Base-by-base conservation (phyloP, 2,113 vertebrate genomes). In the Xyliphius kryptos region DNA sequence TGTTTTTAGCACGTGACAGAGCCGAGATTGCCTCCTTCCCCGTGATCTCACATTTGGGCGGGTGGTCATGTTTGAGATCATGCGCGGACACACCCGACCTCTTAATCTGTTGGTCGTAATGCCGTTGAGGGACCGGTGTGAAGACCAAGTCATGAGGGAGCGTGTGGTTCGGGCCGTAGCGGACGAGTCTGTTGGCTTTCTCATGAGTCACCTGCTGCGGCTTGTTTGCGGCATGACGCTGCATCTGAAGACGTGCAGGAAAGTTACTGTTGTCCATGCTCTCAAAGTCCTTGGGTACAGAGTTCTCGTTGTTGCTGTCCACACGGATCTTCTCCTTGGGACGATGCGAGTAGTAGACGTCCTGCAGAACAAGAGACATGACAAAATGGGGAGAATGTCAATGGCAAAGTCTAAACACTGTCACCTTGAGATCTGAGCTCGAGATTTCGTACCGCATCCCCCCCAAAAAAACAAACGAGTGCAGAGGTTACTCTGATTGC, bases 281-380 rank as follows among this genome's bases (percentile, higher is more conserved):
- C 80, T 99, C 96, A 74, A 99, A 99, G 79, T 98, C 96, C 82
- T 95, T 99, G 63, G 96, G 96, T 16, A 99, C 96, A 0, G 96
- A 99, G 74, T 99, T 99, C 77, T 99, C 96, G 0, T 98, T 99
- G 86, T 99, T 99, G 87, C 94, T 98, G 86, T 99, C 96, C 0
- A 94, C 94, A 13, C 89, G 81, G 9, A 71, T 88, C 86, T 89
- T 89, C 86, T 98, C 96, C 68, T 97, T 98, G 0, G 94, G 95
- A 7, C 91, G 90, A 74, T 97, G 96, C 63, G 92, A 97, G 81
- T 93, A 89, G 80, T 92, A 94, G 65, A 91, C 94, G 5, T 93
- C 94, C 95, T 97, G 81, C 46, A 41, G 3, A n/a, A n/a, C 37
- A 17, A 12, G 2, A 65, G 44, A 66, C 47, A 66, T 17, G 70